These are phyloP conservation scores for Taurulus bubalis DNA, from an alignment of 2,113 vertebrate species.

Conservation along the genomic window DNA sequence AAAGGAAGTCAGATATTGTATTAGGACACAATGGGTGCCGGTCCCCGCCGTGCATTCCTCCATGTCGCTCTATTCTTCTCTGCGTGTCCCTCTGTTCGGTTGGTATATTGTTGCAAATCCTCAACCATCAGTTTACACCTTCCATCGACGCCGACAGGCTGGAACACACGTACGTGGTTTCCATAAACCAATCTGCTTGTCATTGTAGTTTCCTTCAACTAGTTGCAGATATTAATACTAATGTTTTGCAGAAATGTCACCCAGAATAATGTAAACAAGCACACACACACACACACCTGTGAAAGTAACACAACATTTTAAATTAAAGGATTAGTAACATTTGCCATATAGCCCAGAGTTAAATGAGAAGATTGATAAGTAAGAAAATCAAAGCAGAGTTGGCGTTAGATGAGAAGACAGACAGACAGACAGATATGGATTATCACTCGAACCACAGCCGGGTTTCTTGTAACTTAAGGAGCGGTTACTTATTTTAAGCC, in stretches of 20 bases:
- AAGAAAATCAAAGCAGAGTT: too few relatives aligned
- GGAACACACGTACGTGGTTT: background rate
- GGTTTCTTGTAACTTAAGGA: background rate
- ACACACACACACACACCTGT: too few relatives aligned
- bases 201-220: too few relatives aligned
- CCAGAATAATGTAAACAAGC: too few relatives aligned
- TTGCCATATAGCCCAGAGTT: too few relatives aligned
- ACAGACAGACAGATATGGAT: background rate
- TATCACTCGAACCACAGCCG: background rate
- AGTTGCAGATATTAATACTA: too few relatives aligned
- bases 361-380: too few relatives aligned
- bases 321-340: background rate
- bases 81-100: background rate
- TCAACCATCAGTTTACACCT: background rate
- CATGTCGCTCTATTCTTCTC: slow-evolving; percentile 71
- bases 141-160: too few relatives aligned
- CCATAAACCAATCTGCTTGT: background rate
- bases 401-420: too few relatives aligned
- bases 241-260: too few relatives aligned
- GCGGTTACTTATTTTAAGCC: background rate
- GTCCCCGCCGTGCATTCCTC: slow-evolving; percentile 58
- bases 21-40: slow-evolving; percentile 89
- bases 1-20: slow-evolving; percentile 96
- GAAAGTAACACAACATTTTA: too few relatives aligned
- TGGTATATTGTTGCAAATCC: background rate